Base-by-base conservation (phyloP, 1,140 invertebrate species). In the Nixonia krombeini region DNA sequence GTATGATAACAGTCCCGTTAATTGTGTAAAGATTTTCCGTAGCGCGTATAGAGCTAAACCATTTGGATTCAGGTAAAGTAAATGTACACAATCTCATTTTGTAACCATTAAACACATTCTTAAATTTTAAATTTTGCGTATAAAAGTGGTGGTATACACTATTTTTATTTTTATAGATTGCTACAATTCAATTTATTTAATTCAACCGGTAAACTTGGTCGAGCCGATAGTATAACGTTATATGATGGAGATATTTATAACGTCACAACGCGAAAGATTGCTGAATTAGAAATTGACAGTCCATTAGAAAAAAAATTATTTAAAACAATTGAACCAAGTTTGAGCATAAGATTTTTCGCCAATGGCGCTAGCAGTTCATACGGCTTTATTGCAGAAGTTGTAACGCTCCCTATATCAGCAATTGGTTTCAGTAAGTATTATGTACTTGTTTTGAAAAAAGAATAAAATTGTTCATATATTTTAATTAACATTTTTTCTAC, bases 11-110 rank as follows among this genome's bases (percentile, higher is more conserved):
- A 91, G 92, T 82, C 93, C 96, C 0, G 93, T 98, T 0, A 98
- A 98, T 80, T 99, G 98, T 81, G 94, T 99, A 0, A 99, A 99
- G 85, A 96, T 99, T 69, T 98, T 99, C 72, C 92, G 91, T 29
- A 95, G 93, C 66, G 88, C 90, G 29, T 93, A 91, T 56, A 87
- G 91, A 72, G 89, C 93, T 0, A 96, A 96, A 78, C 92, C 93
- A 4, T 90, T 97, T 75, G 95, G 95, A 12, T 95, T 97, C 72
- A 88, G 89, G 88, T 89, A 65, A 71, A 7, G 35, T 37, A 12
- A 37, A 16, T 12, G 31, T 33, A 33, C 13, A 33, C 31, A 33
- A 33, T 33, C 13, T 33, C 13, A n/a, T 33, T 33, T 33, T n/a
- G n/a, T n/a, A n/a, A n/a, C n/a, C n/a, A n/a, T n/a, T n/a, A n/a